Conservation (phyloP, 2,797 vertebrate species). For the Tauraco hartlaubi region DNA sequence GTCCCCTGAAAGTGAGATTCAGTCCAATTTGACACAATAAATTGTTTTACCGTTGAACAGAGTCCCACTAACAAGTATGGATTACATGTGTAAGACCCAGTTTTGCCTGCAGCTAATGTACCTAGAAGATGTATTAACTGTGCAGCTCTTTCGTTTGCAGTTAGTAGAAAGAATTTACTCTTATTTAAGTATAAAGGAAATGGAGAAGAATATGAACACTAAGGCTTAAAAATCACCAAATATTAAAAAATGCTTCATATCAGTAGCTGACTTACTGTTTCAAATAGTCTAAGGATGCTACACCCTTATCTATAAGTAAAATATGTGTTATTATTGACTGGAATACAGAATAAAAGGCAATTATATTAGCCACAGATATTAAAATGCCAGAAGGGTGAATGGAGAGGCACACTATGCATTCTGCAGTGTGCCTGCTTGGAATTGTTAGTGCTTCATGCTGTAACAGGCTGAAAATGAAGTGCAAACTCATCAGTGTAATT, state of each 20-base stretch:
- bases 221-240: background rate
- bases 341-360: background rate
- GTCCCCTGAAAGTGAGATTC: slow-evolving; percentile 23
- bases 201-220: background rate
- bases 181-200: background rate
- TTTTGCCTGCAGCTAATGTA: slow-evolving; percentile 39
- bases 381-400: background rate
- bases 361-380: background rate
- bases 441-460: slow-evolving; percentile 14
- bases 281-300: background rate
- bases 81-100: slow-evolving; percentile 6
- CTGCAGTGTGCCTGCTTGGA: background rate
- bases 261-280: background rate
- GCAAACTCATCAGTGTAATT: slow-evolving; percentile 51
- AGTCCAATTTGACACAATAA: slow-evolving; percentile 29
- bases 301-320: background rate
- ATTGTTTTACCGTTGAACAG: slow-evolving; percentile 29
- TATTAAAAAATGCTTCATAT: background rate
- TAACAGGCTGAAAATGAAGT: slow-evolving; percentile 64
- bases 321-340: background rate
- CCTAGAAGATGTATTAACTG: slow-evolving; percentile 40
- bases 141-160: background rate
- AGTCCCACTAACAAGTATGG: slow-evolving; percentile 31
- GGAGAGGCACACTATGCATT: background rate
- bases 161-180: background rate